These are phyloP conservation scores for Agrotis clavis DNA, from an alignment of 2,888 invertebrate genomes.

Conservation along the genomic window DNA sequence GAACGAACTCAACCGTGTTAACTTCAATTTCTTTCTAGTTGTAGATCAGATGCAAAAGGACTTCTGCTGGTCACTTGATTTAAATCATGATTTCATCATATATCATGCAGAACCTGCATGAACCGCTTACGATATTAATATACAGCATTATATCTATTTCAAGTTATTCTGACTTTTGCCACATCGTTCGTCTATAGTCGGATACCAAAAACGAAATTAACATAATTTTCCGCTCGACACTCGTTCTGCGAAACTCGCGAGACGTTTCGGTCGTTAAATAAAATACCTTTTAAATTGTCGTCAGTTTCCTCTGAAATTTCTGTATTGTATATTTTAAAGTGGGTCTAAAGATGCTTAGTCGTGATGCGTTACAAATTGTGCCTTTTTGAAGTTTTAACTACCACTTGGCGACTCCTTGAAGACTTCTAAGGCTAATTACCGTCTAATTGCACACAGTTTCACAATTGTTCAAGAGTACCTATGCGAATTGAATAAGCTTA, in stretches of 20 bases:
- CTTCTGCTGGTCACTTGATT: too few relatives aligned
- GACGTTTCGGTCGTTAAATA: slow-evolving; percentile 75
- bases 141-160: slow-evolving; percentile 1
- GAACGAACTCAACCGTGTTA: neutral
- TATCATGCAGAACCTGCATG: neutral
- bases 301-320: slow-evolving; percentile 60
- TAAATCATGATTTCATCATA: too few relatives aligned
- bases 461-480: slow-evolving; percentile 3
- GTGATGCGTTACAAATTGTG: slow-evolving; percentile 62
- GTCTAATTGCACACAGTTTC: slow-evolving; percentile 30
- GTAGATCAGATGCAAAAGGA: neutral
- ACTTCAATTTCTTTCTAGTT: neutral
- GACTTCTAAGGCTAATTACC: slow-evolving; percentile 34
- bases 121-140: neutral
- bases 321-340: slow-evolving; percentile 56
- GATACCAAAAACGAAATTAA: slow-evolving; percentile 72
- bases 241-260: slow-evolving; percentile 74
- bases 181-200: slow-evolving; percentile 68
- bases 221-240: slow-evolving; percentile 84
- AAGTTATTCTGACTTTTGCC: slow-evolving; percentile 65
- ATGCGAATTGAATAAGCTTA: neutral
- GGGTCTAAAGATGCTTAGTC: slow-evolving; percentile 57
- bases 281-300: slow-evolving; percentile 71
- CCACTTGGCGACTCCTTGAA: slow-evolving; percentile 41
- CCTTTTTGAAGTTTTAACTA: slow-evolving; percentile 47